A percentile compares a stretch with the other conserved stretches of the same genome.
These are phyloP conservation scores for Disparrhopalites patrizii DNA, from an alignment of 2,888 invertebrate genomes.

Conservation along the genomic window DNA sequence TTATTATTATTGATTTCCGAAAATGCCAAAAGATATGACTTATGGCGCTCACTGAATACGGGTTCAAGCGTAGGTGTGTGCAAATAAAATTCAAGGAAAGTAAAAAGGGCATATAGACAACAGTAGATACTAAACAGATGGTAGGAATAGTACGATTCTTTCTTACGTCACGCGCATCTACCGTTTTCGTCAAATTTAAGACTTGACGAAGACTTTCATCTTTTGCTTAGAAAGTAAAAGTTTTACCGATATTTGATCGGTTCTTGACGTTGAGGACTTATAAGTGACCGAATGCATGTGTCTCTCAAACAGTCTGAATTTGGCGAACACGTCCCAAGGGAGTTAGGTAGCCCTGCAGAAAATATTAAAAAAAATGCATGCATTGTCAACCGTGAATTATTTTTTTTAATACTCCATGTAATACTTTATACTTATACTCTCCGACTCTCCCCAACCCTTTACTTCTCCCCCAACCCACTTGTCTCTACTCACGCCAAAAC, in stretches of 20 bases:
- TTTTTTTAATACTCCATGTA: too few relatives aligned
- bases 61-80: too few relatives aligned
- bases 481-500: too few relatives aligned
- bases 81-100: too few relatives aligned
- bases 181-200: neutral
- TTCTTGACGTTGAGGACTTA: conserved; percentile 75
- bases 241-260: conserved; percentile 74
- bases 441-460: too few relatives aligned
- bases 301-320: conserved; percentile 61
- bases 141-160: too few relatives aligned
- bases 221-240: conserved; percentile 6
- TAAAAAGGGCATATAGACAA: too few relatives aligned
- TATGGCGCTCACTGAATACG: too few relatives aligned
- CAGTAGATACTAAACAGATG: too few relatives aligned
- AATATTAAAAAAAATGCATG: conserved; percentile 7
- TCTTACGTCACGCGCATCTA: conserved; percentile 1
- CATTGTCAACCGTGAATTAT: neutral
- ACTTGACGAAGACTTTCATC: neutral
- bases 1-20: neutral
- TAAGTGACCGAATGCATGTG: conserved; percentile 79
- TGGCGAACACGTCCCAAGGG: conserved; percentile 49
- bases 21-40: neutral
- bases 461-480: too few relatives aligned
- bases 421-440: too few relatives aligned
- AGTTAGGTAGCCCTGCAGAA: conserved; percentile 47